Evolutionary conservation across 2,113 vertebrate species (phyloP), one percentile per base, ranked within the genome.

Genomic region (Cyanistes caeruleus): DNA sequence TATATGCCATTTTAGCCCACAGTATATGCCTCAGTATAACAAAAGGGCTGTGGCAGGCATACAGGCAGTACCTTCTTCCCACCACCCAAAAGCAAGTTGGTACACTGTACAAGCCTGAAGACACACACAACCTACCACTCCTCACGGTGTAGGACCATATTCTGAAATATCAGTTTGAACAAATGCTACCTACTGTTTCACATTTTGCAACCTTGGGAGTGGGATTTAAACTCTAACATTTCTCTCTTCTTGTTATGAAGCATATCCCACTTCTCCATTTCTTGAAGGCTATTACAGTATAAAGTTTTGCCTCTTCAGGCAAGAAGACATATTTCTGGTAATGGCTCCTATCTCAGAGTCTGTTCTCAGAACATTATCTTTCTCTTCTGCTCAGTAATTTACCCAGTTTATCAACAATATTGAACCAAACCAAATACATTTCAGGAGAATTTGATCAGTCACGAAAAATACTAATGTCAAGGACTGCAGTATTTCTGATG

Each of bases 401-500:
- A 94, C 20, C 24, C 27, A 39, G 19, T 82, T 91, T 83, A 76
- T 52, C 53, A 83, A 22, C 51, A 92, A 73, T 46, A 69, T 10
- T 63, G 46, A 89, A 90, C 37, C 15, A 72, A 94, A 41, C 5
- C 80, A 92, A 92, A 89, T 59, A 86, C 15, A 51, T 55, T 87
- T 84, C 84, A 93, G 63, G 43, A 90, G 30, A 86, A 89, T 28
- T 20, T 22, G 80, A 62, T 43, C 53, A 77, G 55, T 55, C 43
- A 74, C 13, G 1, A 70, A 85, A 83, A 84, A 76, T 4, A 23
- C 9, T 81, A 24, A 63, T 19, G 46, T 84, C 74, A 93, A 91
- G 56, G 79, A 79, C 83, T 59, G 43, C 43, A 77, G 20, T 80
- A 89, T 75, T 93, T 95, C 51, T 74, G 72, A 77, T 92, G 68